These are phyloP conservation scores for Boloria selene DNA, from an alignment of 2,888 invertebrate species.

Conservation along the genomic window DNA sequence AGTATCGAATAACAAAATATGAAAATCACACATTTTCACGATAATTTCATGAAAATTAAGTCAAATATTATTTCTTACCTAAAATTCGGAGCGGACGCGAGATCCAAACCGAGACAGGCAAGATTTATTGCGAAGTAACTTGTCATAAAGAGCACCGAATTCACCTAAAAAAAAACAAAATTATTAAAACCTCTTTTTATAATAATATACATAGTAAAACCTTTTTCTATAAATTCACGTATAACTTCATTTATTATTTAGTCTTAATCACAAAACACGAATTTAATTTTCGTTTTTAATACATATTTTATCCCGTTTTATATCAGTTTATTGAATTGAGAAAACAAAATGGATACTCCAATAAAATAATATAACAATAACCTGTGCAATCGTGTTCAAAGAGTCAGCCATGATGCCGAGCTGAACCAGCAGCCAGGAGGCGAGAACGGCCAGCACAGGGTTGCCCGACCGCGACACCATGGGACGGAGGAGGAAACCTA, in stretches of 20 bases:
- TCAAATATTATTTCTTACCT: constrained; percentile 78
- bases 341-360: neutral
- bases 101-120: constrained; percentile 96
- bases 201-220: no score
- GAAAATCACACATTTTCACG: no score
- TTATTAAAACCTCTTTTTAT: neutral
- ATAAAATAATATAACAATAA: constrained; percentile 28
- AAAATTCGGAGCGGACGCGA: constrained; percentile 99
- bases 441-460: constrained; percentile 68
- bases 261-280: no score
- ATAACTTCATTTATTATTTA: no score
- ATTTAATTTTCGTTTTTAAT: no score
- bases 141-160: constrained; percentile 97
- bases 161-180: constrained; percentile 76
- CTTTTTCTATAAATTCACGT: no score
- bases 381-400: constrained; percentile 94
- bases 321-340: neutral
- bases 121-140: constrained; percentile 98
- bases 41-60: no score
- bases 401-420: constrained; percentile 95
- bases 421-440: constrained; percentile 92
- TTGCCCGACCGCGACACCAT: constrained; percentile 68
- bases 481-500: constrained; percentile 71
- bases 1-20: no score
- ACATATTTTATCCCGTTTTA: no score